Conservation (phyloP, 2,888 invertebrate species). For the Patella depressa region DNA sequence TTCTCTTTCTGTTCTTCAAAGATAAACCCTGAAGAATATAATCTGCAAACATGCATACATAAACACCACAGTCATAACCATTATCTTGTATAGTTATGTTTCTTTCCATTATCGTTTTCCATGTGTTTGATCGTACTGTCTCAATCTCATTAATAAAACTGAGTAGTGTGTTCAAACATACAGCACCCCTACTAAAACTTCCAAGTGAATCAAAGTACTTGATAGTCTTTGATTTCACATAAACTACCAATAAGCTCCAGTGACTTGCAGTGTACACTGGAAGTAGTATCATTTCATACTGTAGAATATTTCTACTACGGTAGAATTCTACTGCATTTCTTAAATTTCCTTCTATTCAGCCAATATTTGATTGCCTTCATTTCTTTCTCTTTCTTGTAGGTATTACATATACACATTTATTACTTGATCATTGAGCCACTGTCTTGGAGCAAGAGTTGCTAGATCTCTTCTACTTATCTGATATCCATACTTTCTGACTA, state of each 20-base stretch:
- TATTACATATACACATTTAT: no score
- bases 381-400: no score
- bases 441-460: no score
- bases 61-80: not conserved
- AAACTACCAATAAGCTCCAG: not conserved
- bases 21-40: not conserved
- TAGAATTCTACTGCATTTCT: not conserved
- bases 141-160: not conserved
- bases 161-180: not conserved
- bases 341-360: no score
- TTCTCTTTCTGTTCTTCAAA: not conserved
- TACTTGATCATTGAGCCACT: no score
- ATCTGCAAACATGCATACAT: not conserved
- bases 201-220: not conserved
- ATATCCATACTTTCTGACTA: no score
- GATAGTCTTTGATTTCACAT: not conserved
- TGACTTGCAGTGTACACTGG: not conserved
- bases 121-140: not conserved
- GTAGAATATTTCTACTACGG: not conserved
- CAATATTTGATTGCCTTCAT: no score
- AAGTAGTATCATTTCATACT: not conserved
- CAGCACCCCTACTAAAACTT: not conserved
- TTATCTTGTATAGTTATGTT: not conserved
- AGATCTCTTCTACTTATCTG: no score
- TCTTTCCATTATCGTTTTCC: not conserved